Conservation (phyloP, 2,797 vertebrate species). For the Synaphobranchus kaupii region DNA sequence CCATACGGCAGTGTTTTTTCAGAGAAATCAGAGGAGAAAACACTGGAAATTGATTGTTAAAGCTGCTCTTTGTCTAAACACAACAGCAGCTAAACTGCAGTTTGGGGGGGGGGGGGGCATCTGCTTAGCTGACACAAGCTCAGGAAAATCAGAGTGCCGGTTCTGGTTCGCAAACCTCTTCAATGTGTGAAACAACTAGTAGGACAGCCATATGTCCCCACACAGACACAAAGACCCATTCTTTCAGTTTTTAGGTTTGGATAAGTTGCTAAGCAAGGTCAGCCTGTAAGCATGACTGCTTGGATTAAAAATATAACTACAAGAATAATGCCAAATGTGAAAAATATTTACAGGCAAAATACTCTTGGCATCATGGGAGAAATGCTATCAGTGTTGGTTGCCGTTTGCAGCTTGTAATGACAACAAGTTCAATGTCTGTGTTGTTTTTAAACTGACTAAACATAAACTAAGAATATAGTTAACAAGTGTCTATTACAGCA, state of each 20-base stretch:
- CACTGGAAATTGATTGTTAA: slow-evolving; percentile 6
- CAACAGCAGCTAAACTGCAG: neutral
- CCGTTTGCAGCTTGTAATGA: neutral
- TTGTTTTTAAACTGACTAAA: neutral
- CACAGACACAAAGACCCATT: neutral
- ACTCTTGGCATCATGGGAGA: neutral
- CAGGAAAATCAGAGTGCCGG: neutral
- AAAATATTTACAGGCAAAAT: too few species aligned
- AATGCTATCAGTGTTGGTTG: neutral
- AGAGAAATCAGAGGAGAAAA: slow-evolving; percentile 6
- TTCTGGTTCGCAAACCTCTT: neutral
- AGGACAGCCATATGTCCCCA: neutral
- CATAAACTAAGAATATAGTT: neutral
- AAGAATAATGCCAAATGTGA: too few species aligned
- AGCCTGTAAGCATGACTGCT: too few species aligned
- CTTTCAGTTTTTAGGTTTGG: neutral
- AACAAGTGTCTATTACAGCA: neutral
- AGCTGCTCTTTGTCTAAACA: neutral
- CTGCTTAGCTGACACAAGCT: neutral
- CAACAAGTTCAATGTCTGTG: neutral
- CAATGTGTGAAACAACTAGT: neutral
- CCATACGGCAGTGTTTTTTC: neutral
- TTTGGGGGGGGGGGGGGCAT: too few species aligned
- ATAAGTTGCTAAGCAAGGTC: too few species aligned
- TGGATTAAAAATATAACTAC: too few species aligned